These are phyloP conservation scores for Axea sp. DNA, from an alignment of 2,888 invertebrate species.

Conservation along the genomic window DNA sequence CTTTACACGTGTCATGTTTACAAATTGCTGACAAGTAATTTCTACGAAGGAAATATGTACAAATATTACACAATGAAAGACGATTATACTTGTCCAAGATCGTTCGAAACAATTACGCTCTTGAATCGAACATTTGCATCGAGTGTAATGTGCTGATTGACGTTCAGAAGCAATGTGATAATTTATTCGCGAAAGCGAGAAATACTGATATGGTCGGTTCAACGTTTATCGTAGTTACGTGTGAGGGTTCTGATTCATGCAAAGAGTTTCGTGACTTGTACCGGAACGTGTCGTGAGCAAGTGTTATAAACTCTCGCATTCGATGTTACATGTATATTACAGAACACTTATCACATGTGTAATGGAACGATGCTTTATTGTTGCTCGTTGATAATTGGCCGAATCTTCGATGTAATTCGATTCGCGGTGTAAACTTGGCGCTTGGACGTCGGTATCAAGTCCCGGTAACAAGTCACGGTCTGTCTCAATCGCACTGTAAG, in stretches of 20 bases:
- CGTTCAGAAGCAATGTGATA: constrained; percentile 52
- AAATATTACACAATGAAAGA: too few relatives aligned
- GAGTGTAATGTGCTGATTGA: constrained; percentile 48
- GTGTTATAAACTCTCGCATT: constrained; percentile 67
- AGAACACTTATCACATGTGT: constrained; percentile 61
- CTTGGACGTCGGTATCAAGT: not conserved
- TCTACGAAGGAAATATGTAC: too few relatives aligned
- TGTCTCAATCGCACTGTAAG: constrained; percentile 9
- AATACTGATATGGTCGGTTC: constrained; percentile 54
- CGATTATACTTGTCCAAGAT: too few relatives aligned
- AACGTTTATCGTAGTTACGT: constrained; percentile 66
- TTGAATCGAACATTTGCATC: constrained; percentile 36
- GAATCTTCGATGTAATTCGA: constrained; percentile 15
- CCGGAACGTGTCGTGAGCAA: constrained; percentile 67
- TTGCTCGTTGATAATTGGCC: constrained; percentile 44
- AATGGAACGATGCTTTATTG: constrained; percentile 49
- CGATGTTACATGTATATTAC: constrained; percentile 64
- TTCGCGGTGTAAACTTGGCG: constrained; percentile 1
- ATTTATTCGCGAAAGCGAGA: constrained; percentile 60
- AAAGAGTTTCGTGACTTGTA: constrained; percentile 70
- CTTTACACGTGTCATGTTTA: too few relatives aligned
- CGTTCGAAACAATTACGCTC: too few relatives aligned
- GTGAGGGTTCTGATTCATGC: constrained; percentile 69
- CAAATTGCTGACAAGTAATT: too few relatives aligned
- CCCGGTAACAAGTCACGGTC: not conserved